A percentile compares a stretch with the other conserved stretches of the same genome.
phyloP scores from a whole-genome alignment of 2,888 invertebrate genomes.

The Coelinius sp. region DNA sequence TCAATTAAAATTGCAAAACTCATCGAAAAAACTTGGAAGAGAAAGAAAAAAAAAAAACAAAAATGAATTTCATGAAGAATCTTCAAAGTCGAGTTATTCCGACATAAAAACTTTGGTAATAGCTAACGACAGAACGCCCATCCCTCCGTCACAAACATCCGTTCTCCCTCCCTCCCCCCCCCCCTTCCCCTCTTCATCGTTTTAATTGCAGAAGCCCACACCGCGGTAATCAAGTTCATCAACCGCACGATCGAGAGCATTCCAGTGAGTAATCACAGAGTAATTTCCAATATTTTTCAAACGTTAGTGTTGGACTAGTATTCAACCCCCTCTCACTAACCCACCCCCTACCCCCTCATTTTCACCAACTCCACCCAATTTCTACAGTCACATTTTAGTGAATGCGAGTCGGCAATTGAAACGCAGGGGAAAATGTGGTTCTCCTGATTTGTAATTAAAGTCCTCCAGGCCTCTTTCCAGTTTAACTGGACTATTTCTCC shows the following conservation, averaged over 20 bases:
- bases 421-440: background rate
- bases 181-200: background rate
- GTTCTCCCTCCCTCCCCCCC: background rate
- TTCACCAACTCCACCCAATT: background rate
- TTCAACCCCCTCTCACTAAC: constrained; percentile 14
- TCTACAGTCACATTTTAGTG: background rate
- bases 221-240: constrained; percentile 31
- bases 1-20: constrained; percentile 9
- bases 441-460: constrained; percentile 59
- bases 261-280: constrained; percentile 30
- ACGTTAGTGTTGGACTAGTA: constrained; percentile 16
- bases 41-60: background rate
- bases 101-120: constrained; percentile 10
- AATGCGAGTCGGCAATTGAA: constrained; percentile 7
- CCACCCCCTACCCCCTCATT: constrained; percentile 19
- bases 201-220: constrained; percentile 30
- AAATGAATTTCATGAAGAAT: background rate
- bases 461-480: constrained; percentile 46
- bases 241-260: constrained; percentile 15
- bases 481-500: constrained; percentile 31
- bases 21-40: too few relatives aligned
- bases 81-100: constrained; percentile 10
- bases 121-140: constrained; percentile 6
- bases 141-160: constrained; percentile 5
- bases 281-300: constrained; percentile 46